Evolutionary conservation across 2,888 invertebrate species (phyloP).

Genomic region (Cosmia trapezina): DNA sequence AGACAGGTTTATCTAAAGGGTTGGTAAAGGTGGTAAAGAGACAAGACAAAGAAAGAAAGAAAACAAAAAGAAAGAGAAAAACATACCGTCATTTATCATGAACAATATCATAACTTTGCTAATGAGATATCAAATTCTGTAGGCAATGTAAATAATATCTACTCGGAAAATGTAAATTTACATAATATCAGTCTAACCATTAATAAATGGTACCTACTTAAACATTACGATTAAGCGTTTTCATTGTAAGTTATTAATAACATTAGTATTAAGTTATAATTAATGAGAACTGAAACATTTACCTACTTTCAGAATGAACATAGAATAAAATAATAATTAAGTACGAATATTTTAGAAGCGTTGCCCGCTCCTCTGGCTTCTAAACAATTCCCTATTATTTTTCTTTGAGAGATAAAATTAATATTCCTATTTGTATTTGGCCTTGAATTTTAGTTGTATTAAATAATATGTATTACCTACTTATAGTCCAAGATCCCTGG

Average conservation of each 20-base stretch:
- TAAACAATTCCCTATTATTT: slow-evolving; percentile 16
- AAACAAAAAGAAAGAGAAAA: not conserved
- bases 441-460: not conserved
- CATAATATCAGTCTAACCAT: not conserved
- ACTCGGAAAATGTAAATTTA: not conserved
- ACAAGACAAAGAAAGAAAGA: not conserved
- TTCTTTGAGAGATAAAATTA: slow-evolving; percentile 7
- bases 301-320: slow-evolving; percentile 13
- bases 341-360: slow-evolving; percentile 14
- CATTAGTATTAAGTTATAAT: slow-evolving; percentile 19
- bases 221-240: not conserved
- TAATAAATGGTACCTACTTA: not conserved
- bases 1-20: slow-evolving; percentile 7
- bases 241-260: slow-evolving; percentile 27
- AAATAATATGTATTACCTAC: not conserved
- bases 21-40: not conserved
- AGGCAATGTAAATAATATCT: not conserved
- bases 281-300: slow-evolving; percentile 28
- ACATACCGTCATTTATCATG: too few relatives aligned
- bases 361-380: slow-evolving; percentile 10
- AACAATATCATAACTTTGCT: not conserved
- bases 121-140: not conserved
- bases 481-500: too few relatives aligned
- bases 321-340: slow-evolving; percentile 12
- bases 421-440: slow-evolving; percentile 5